Evolutionary conservation across 2,797 vertebrate genomes (phyloP).

Genomic region (Sebastes diploproa): DNA sequence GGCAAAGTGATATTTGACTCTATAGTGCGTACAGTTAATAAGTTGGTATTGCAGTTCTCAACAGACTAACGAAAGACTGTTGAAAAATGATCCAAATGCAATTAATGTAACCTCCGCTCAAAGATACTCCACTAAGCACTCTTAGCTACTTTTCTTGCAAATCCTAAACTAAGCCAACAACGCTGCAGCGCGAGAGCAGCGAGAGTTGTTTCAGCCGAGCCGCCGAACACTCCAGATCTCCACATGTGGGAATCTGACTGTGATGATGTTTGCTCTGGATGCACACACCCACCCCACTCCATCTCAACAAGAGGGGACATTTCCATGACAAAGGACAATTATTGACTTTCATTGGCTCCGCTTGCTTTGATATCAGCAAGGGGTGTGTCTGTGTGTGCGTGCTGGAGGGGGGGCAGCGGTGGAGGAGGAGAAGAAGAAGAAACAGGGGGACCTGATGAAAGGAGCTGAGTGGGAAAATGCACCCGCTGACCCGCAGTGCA

Average conservation of each 20-base stretch:
- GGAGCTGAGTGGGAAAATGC: slow-evolving; percentile 75
- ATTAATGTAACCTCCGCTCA: slow-evolving; percentile 27
- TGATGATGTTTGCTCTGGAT: slow-evolving; percentile 76
- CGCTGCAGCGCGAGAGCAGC: slow-evolving; percentile 10
- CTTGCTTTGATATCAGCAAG: slow-evolving; percentile 79
- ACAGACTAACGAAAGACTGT: neutral
- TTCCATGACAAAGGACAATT: slow-evolving; percentile 85
- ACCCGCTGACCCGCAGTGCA: slow-evolving; percentile 72
- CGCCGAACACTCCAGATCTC: slow-evolving; percentile 66
- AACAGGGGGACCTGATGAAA: slow-evolving; percentile 73
- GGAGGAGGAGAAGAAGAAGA: slow-evolving; percentile 53
- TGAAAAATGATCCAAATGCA: slow-evolving; percentile 19
- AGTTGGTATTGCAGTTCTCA: neutral
- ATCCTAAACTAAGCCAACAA: slow-evolving; percentile 30
- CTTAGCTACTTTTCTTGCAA: slow-evolving; percentile 17
- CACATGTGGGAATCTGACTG: slow-evolving; percentile 78
- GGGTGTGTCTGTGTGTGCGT: slow-evolving; percentile 72
- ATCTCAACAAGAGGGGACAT: slow-evolving; percentile 72
- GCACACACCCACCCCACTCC: slow-evolving; percentile 68
- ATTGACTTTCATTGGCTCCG: slow-evolving; percentile 85
- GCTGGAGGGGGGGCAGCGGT: slow-evolving; percentile 42
- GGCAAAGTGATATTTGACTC: neutral
- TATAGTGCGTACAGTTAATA: too few species aligned
- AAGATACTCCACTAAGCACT: slow-evolving; percentile 15
- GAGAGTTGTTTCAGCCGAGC: slow-evolving; percentile 17